These are phyloP conservation scores for Leptinotarsa rubiginosa DNA, from an alignment of 2,888 invertebrate genomes.

Conservation along the genomic window DNA sequence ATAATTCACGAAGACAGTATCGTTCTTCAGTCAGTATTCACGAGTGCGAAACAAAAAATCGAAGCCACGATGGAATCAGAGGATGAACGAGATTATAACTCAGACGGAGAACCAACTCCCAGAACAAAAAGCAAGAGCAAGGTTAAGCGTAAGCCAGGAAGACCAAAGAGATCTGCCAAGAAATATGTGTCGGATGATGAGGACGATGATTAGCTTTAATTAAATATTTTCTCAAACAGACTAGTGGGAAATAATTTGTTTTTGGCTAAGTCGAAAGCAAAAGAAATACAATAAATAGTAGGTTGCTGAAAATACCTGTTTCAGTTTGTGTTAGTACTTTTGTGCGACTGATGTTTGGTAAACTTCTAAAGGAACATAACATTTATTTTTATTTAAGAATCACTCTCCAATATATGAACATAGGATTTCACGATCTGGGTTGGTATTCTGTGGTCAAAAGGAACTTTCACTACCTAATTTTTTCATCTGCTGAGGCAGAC, in stretches of 20 bases:
- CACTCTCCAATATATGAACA: too few species aligned
- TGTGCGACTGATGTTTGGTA: too few species aligned
- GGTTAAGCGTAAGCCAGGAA: slow-evolving; percentile 62
- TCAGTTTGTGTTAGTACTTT: too few species aligned
- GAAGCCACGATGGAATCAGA: slow-evolving; percentile 69
- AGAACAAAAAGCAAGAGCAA: slow-evolving; percentile 37
- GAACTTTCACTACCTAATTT: too few species aligned
- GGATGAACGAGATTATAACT: slow-evolving; percentile 65
- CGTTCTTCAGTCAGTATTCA: slow-evolving; percentile 88
- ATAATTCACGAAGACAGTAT: slow-evolving; percentile 97
- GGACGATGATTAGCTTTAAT: slow-evolving; percentile 62
- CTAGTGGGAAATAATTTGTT: neutral
- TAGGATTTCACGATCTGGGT: too few species aligned
- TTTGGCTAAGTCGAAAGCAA: neutral
- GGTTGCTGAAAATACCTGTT: too few species aligned
- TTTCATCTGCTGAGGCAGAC: too few species aligned
- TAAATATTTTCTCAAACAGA: neutral
- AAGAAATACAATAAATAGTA: too few species aligned
- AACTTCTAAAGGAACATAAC: too few species aligned
- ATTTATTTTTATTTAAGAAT: too few species aligned
- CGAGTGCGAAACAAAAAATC: slow-evolving; percentile 73
- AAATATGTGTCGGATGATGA: slow-evolving; percentile 71
- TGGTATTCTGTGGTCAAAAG: too few species aligned
- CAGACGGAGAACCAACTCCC: slow-evolving; percentile 60
- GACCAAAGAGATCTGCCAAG: slow-evolving; percentile 63